Conservation (phyloP, 2,888 invertebrate species). For the Pollenia angustigena region DNA sequence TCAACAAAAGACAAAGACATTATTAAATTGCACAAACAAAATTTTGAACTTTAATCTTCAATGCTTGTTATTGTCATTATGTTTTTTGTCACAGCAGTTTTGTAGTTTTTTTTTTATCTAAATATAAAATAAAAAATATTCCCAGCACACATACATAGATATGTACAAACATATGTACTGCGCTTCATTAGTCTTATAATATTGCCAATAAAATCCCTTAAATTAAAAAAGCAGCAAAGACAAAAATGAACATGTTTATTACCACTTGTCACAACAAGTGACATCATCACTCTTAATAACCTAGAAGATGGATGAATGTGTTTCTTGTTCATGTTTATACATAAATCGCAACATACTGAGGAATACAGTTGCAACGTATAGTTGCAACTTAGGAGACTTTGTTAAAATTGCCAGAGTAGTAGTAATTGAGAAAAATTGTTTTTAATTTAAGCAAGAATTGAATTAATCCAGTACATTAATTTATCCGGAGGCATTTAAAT, state of each 20-base stretch:
- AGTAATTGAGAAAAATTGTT: constrained; percentile 40
- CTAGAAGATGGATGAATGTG: constrained; percentile 63
- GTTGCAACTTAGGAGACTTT: constrained; percentile 36
- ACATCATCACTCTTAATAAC: constrained; percentile 64
- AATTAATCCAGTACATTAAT: constrained; percentile 29
- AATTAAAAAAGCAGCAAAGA: constrained; percentile 37
- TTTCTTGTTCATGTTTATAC: constrained; percentile 20
- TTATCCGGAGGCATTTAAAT: constrained; percentile 16
- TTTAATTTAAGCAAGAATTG: not conserved
- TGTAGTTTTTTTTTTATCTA: not conserved
- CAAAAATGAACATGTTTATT: constrained; percentile 63
- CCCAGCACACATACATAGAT: constrained; percentile 22
- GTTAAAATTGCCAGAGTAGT: not conserved
- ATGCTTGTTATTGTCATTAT: constrained; percentile 26
- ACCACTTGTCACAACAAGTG: constrained; percentile 68
- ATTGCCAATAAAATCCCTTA: constrained; percentile 61
- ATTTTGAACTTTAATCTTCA: constrained; percentile 69
- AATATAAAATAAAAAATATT: constrained; percentile 34
- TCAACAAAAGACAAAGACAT: constrained; percentile 29
- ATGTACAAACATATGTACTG: not conserved
- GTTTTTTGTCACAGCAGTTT: constrained; percentile 11
- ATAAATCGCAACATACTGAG: constrained; percentile 13
- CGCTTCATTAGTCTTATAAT: constrained; percentile 28
- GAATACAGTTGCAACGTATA: constrained; percentile 21
- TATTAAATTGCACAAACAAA: constrained; percentile 32